Conservation (phyloP, 2,797 vertebrate genomes). For the Staurois parvus region DNA sequence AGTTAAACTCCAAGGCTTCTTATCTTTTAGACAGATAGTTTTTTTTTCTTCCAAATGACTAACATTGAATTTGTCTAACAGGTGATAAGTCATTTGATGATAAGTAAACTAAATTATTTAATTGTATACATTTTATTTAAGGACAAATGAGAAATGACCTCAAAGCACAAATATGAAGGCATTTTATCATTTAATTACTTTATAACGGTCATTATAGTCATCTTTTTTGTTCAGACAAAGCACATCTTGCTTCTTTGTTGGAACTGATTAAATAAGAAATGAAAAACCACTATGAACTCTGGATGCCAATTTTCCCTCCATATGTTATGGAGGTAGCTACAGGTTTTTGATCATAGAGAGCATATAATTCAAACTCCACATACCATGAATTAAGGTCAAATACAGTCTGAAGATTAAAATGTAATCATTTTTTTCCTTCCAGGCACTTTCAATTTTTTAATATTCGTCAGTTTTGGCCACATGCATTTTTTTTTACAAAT, state of each 20-base stretch:
- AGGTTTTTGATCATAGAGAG: not conserved
- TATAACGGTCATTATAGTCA: not conserved
- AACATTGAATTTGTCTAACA: not conserved
- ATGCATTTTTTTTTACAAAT: not conserved
- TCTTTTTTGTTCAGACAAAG: not conserved
- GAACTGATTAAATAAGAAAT: not conserved
- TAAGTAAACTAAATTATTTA: not conserved
- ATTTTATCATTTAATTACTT: constrained; percentile 14
- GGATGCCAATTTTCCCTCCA: not conserved
- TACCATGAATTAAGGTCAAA: not conserved
- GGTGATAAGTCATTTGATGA: not conserved
- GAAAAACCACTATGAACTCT: not conserved
- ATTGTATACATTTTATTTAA: constrained; percentile 13
- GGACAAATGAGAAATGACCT: not conserved
- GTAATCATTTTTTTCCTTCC: too few relatives aligned
- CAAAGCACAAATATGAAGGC: not conserved
- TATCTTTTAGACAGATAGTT: not conserved
- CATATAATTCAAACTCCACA: not conserved
- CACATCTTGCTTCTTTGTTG: not conserved
- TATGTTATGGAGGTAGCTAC: not conserved
- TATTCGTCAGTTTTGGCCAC: too few relatives aligned
- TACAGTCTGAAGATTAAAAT: not conserved
- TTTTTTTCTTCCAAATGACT: not conserved
- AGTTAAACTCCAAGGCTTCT: not conserved
- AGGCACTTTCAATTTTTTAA: too few relatives aligned